Evolutionary conservation across 1,140 invertebrate genomes (phyloP), one percentile per base, ranked within the genome.

Genomic region (Sycophila sp.): DNA sequence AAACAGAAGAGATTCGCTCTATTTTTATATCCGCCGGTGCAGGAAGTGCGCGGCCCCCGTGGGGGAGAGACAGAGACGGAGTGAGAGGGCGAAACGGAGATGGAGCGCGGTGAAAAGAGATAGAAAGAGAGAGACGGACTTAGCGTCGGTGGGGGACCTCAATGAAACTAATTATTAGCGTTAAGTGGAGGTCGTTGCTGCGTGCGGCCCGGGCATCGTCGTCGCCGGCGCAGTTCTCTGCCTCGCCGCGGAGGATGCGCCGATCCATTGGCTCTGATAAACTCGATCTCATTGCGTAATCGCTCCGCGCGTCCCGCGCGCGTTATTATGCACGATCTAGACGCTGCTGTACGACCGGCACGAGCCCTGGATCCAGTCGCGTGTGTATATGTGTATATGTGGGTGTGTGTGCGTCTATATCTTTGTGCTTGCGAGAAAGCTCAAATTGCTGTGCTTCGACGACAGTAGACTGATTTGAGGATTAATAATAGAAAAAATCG

Each of bases 161-260:
- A 77, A 77, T 77, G 65, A 73, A 77, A 77, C 76, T 79, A 79
- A 79, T 79, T 76, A 77, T 77, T 77, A 74, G 72, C 75, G 73
- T 73, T 75, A 79, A 79, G 77, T 76, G 76, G 72, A 69, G 74
- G 73, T 76, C 28, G 36, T 51, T 32, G 24, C 36, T 7, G 24
- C 32, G 7, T 56, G 28, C 38, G 24, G 34, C 30, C 13, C 32
- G 30, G 34, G 24, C 26, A 30, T 17, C 19, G 15, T 38, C n/a
- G 40, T 19, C 58, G 40, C 38, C 24, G 17, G 38, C 42, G 42
- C 40, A 62, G 42, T 62, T 30, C 56, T 40, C 26, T 4, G 22
- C 32, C 15, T 24, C 34, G 51, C 49, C 32, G 34, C 26, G 42
- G 75, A 78, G 75, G 74, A 77, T 78, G 75, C 75, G 70, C 56